Evolutionary conservation across 2,888 invertebrate species (phyloP), one percentile per base, ranked within the genome.

Genomic region (Leucophenga montana): DNA sequence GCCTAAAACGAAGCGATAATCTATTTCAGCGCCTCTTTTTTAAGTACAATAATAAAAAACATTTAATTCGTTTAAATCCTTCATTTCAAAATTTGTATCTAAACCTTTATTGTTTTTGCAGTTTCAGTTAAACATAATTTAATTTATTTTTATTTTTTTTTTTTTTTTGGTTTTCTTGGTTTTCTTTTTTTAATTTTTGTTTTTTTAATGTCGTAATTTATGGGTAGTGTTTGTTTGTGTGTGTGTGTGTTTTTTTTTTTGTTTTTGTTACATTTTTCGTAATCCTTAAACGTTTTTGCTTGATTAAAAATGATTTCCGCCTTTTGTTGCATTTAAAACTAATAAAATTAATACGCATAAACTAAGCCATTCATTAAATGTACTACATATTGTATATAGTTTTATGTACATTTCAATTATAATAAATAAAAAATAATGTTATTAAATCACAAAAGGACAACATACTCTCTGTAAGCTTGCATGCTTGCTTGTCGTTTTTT

Each of bases 41-140:
- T 64, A 48, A 48, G 11, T 48, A 4, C 48, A 20, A n/a, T 11
- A 65, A 73, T 39, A 39, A 77, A 64, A 75, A 61, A 18, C 46
- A 14, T 11, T 46, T 14, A 14, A 22, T 46, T 71, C 50, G 27
- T 76, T 77, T 82, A 78, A 78, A 86, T 85, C 83, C 84, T 85
- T 85, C 83, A 85, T 85, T 88, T 87, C 86, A 87, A 87, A 87
- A 88, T 88, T 87, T 88, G 88, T 87, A 88, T 87, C 87, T 87
- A 87, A 87, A 87, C 87, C 86, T 87, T 87, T 88, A 87, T 88
- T 87, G 85, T 86, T 86, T 83, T 82, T 85, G 78, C 83, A 85
- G 83, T 83, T 85, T 80, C 75, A 75, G 75, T 81, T 83, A 82
- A 83, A 79, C 75, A 80, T 73, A 78, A 39, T 68, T 59, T 66